These are phyloP conservation scores for Lasioglossum pauxillum DNA, from an alignment of 2,888 invertebrate species.

Conservation along the genomic window DNA sequence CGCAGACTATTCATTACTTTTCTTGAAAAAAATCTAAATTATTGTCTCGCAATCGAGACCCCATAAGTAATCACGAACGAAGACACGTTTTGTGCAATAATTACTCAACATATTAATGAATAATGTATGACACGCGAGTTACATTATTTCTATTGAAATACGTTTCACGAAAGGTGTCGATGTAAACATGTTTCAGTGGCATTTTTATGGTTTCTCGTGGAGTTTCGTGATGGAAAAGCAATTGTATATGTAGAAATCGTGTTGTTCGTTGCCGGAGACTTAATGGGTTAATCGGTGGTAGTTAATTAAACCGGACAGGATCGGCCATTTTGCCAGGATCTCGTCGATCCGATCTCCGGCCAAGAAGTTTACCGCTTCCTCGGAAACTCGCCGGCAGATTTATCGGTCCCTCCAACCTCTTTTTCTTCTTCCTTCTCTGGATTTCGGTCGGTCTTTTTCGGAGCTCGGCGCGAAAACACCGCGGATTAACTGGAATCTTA, in stretches of 20 bases:
- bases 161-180: neutral
- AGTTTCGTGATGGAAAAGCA: neutral
- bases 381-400: conserved; percentile 65
- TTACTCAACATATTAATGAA: neutral
- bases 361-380: conserved; percentile 59
- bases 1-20: neutral
- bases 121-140: neutral
- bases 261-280: neutral
- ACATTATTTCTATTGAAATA: too few species aligned
- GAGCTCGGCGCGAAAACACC: neutral
- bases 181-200: neutral
- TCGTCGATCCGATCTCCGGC: conserved; percentile 17
- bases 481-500: conserved; percentile 8
- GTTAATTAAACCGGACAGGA: conserved; percentile 60
- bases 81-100: neutral
- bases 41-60: too few species aligned
- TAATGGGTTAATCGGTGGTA: conserved; percentile 9
- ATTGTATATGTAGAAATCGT: neutral
- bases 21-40: neutral
- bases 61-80: neutral
- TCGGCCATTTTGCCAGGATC: conserved; percentile 28
- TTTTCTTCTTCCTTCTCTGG: neutral
- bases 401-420: conserved; percentile 38
- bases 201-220: neutral
- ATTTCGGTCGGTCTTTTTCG: neutral